Evolutionary conservation across 2,113 vertebrate species (phyloP).

Genomic region (Hyperopisus bebe): DNA sequence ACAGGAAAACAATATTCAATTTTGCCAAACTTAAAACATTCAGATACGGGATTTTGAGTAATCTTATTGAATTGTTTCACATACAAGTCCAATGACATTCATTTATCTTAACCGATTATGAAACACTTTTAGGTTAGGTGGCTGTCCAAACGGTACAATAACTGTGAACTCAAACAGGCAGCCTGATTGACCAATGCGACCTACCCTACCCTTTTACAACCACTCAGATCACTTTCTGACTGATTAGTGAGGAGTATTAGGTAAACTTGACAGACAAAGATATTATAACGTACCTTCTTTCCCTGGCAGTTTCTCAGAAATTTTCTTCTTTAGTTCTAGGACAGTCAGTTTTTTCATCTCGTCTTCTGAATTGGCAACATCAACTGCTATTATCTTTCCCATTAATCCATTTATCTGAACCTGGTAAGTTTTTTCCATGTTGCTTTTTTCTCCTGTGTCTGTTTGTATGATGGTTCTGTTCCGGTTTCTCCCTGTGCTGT

Average conservation of each 20-base stretch:
- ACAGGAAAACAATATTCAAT: too few species aligned
- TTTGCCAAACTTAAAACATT: too few species aligned
- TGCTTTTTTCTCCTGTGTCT: neutral
- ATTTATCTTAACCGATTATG: too few species aligned
- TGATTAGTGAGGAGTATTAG: too few species aligned
- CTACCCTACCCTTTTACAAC: conserved; percentile 25
- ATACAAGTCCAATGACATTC: too few species aligned
- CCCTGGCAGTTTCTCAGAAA: conserved; percentile 22
- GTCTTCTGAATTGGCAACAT: conserved; percentile 47
- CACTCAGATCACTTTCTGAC: too few species aligned
- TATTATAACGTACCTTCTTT: conserved; percentile 30
- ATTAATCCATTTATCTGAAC: conserved; percentile 33
- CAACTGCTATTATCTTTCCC: conserved; percentile 38
- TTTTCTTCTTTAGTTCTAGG: conserved; percentile 42
- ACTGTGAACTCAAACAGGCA: too few species aligned
- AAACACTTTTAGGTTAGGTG: neutral
- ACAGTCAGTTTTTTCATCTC: conserved; percentile 46
- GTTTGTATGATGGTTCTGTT: neutral
- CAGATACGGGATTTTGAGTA: too few species aligned
- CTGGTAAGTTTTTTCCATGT: conserved; percentile 50
- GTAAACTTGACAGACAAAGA: too few species aligned
- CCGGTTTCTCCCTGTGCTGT: neutral
- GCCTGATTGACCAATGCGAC: too few species aligned
- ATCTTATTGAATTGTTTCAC: too few species aligned
- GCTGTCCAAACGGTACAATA: too few species aligned